Conservation (phyloP, 2,113 vertebrate species). For the Gavialis gangeticus region DNA sequence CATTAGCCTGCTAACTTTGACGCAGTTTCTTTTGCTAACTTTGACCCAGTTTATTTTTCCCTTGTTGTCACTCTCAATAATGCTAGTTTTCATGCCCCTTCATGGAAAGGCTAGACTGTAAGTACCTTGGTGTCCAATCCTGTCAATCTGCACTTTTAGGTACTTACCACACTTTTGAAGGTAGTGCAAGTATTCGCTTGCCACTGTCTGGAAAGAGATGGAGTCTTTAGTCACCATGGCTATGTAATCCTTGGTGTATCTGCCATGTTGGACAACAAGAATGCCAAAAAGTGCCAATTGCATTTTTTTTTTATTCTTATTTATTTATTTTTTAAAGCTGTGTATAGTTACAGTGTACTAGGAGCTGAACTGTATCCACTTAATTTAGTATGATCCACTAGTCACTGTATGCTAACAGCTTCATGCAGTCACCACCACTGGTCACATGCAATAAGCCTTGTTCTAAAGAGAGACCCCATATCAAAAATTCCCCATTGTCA, state of each 20-base stretch:
- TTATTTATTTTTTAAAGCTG: not conserved
- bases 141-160: not conserved
- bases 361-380: not conserved
- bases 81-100: not conserved
- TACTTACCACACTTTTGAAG: not conserved
- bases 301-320: not conserved
- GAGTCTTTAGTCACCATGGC: not conserved
- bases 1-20: not conserved
- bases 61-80: not conserved
- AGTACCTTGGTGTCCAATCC: not conserved
- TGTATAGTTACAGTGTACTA: not conserved
- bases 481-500: too few species aligned
- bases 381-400: not conserved
- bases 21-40: not conserved
- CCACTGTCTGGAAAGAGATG: not conserved
- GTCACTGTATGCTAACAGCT: not conserved
- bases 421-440: not conserved
- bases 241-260: not conserved
- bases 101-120: not conserved
- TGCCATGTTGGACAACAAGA: not conserved
- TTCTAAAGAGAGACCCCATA: not conserved
- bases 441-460: not conserved
- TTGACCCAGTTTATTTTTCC: not conserved
- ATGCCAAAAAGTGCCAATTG: not conserved
- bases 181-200: not conserved